Evolutionary conservation across 2,797 vertebrate species (phyloP).

Genomic region (Chelonia mydas): DNA sequence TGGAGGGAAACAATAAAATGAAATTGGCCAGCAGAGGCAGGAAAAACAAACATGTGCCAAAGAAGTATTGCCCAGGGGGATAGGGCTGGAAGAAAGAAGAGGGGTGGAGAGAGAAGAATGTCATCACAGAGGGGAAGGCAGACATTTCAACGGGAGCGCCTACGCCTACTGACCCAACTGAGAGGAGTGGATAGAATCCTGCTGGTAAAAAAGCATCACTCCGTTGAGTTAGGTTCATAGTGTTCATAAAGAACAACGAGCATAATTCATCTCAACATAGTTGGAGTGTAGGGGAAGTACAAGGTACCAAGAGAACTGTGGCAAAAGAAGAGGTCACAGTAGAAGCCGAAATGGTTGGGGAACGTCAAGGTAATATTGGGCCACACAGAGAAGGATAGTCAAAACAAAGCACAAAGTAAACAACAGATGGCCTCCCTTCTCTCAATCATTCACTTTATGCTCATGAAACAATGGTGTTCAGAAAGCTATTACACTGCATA

Average conservation of each 20-base stretch:
- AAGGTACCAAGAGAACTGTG: neutral
- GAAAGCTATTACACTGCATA: conserved; percentile 26
- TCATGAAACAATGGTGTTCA: conserved; percentile 43
- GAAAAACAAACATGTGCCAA: neutral
- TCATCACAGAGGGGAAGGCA: neutral
- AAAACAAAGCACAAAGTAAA: neutral
- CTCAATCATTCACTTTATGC: neutral
- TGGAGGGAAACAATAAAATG: neutral
- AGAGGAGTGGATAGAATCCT: neutral
- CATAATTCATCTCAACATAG: neutral
- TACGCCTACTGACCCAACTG: neutral
- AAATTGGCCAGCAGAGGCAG: neutral
- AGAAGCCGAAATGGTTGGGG: neutral
- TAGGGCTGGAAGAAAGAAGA: neutral
- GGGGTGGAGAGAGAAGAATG: neutral
- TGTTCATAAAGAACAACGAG: neutral
- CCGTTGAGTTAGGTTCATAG: neutral
- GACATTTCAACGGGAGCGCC: neutral
- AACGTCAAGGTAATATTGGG: neutral
- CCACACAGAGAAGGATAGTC: neutral
- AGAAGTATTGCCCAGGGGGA: neutral
- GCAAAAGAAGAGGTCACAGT: neutral
- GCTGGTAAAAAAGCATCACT: neutral
- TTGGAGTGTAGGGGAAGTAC: neutral
- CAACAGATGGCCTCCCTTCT: neutral